Base-by-base conservation (phyloP, 2,888 invertebrate species). In the Oegoconia quadripuncta region DNA sequence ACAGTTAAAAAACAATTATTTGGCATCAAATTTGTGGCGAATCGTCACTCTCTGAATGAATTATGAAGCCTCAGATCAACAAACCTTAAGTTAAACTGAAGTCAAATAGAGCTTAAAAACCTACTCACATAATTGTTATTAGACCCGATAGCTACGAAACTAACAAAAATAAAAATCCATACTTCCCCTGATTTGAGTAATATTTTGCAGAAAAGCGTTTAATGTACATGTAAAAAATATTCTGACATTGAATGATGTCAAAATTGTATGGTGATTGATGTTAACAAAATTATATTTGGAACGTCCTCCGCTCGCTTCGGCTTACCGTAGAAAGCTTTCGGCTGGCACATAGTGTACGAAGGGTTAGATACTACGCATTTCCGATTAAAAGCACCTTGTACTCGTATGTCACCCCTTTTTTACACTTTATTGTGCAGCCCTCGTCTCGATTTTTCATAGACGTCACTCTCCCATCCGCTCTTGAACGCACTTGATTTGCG, bases 401-500 rank as follows among this genome's bases (percentile, higher is more conserved):
- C 77, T 76, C 65, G 55, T 62, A 59, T 66, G 59, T 29, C 44
- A 63, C 74, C 75, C 77, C 74, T 67, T 64, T 69, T 27, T 60
- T 55, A 57, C 66, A 64, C 71, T 77, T 38, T 71, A 81, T 81
- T 79, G 76, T 78, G 75, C 74, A 76, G 67, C 80, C 80, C 83
- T 69, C 66, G 66, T 76, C 81, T 78, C 81, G 80, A 83, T 83
- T 86, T 84, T 86, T 86, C 83, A 82, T 81, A 79, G 74, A 72
- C 74, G 73, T 55, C 54, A 46, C 61, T 66, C 72, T 75, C 70
- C 75, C 78, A 75, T 82, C 81, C 75, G 70, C 80, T 78, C 81
- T 81, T 76, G 72, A 80, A 75, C 71, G 66, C 72, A 83, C 84
- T 86, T 84, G 83, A 87, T 87, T 86, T 86, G 77, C 83, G 60